A percentile compares a stretch with the other conserved stretches of the same genome.
phyloP scores from a whole-genome alignment of 2,113 vertebrate genomes.

The Pachyramphus minor region DNA sequence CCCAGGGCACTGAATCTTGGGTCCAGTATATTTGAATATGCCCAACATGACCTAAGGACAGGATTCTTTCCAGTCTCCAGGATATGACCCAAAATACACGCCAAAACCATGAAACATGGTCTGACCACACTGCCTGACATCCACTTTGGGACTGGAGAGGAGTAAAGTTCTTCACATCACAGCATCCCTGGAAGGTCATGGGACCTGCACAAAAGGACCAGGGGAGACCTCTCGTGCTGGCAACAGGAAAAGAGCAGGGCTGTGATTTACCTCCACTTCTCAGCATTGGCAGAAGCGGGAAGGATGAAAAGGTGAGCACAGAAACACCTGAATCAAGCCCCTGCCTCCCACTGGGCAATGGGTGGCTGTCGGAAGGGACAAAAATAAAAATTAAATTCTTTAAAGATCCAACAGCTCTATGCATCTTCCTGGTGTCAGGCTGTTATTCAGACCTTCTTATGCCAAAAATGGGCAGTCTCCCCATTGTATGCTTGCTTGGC shows the following conservation, averaged over 20 bases:
- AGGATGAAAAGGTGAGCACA: not conserved
- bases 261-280: not conserved
- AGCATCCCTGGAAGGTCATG: not conserved
- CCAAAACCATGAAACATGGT: not conserved
- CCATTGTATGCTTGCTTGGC: not conserved
- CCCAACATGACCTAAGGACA: not conserved
- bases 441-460: not conserved
- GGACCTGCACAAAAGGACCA: not conserved
- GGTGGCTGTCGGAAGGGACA: not conserved
- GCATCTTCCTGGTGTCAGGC: not conserved
- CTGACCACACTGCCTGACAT: not conserved
- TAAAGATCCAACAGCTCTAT: not conserved
- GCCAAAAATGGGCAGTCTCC: not conserved
- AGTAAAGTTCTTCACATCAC: not conserved
- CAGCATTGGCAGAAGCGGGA: not conserved
- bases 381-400: not conserved
- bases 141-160: not conserved
- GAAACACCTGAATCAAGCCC: not conserved
- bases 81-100: not conserved
- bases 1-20: not conserved
- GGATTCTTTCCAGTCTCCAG: not conserved
- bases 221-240: not conserved
- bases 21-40: not conserved
- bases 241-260: not conserved
- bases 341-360: not conserved